Percentiles rank a stretch among this genome's conserved stretches.
Conservation (phyloP, 2,113 vertebrate species). For the Cebidichthys violaceus region DNA sequence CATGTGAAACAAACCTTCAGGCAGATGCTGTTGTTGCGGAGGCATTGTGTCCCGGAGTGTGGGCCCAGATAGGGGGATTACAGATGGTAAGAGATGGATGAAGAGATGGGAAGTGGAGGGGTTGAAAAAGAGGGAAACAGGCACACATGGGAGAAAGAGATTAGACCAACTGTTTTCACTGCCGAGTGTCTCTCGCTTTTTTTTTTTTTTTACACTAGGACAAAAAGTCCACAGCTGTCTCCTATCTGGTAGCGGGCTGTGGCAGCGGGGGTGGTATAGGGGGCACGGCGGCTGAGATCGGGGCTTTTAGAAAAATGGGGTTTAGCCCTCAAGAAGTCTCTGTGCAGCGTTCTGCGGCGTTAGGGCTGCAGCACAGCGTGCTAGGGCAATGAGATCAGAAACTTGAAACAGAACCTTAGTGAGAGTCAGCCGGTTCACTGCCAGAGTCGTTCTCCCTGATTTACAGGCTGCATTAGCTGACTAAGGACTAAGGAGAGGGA, state of each 20-base stretch:
- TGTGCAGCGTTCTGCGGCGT: constrained; percentile 51
- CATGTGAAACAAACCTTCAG: constrained; percentile 68
- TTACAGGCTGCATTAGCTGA: constrained; percentile 64
- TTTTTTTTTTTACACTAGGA: constrained; percentile 7
- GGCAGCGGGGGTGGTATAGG: constrained; percentile 21
- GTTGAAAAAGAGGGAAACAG: constrained; percentile 62
- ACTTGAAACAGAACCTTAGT: constrained; percentile 63
- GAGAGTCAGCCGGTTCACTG: constrained; percentile 38
- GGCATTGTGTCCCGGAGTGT: constrained; percentile 55
- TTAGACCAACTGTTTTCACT: constrained; percentile 55
- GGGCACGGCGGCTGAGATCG: constrained; percentile 54
- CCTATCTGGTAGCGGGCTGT: constrained; percentile 48
- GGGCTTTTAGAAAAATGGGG: constrained; percentile 27
- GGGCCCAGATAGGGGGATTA: constrained; percentile 58
- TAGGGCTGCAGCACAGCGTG: constrained; percentile 49
- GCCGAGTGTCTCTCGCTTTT: constrained; percentile 32
- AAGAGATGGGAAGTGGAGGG: constrained; percentile 56
- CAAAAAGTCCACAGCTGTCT: constrained; percentile 72
- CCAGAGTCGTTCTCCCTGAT: constrained; percentile 60
- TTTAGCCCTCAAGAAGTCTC: constrained; percentile 37
- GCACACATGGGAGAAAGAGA: constrained; percentile 70
- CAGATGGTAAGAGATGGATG: constrained; percentile 56
- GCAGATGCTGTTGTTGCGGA: constrained; percentile 56
- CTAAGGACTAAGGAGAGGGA: constrained; percentile 38
- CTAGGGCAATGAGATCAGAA: constrained; percentile 73